Evolutionary conservation across 2,113 vertebrate species (phyloP).

Genomic region (Gnathonemus echidnorhynchus): DNA sequence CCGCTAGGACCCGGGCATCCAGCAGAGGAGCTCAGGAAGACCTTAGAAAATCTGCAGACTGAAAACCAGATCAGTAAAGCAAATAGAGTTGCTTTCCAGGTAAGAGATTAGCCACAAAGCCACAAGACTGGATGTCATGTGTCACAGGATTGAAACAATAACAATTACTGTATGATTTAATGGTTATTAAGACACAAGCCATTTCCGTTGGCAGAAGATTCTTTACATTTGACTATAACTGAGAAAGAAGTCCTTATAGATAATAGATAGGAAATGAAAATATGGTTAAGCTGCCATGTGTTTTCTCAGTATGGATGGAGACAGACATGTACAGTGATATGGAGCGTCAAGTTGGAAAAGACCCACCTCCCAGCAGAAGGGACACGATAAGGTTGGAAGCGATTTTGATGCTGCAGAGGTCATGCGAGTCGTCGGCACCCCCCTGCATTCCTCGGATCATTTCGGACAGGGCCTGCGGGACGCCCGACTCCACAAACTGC

Average conservation of each 20-base stretch:
- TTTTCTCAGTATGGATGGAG: neutral
- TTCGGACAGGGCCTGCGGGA: conserved; percentile 69
- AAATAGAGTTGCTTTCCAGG: neutral
- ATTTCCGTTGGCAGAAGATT: neutral
- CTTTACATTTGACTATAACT: neutral
- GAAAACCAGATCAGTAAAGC: neutral
- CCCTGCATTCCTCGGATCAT: conserved; percentile 69
- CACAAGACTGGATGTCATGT: neutral
- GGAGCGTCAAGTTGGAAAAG: neutral
- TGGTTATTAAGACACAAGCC: neutral
- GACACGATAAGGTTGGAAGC: conserved; percentile 79
- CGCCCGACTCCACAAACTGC: conserved; percentile 72
- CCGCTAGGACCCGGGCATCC: neutral
- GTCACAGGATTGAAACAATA: neutral
- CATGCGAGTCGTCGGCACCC: conserved; percentile 67
- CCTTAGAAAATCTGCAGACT: neutral
- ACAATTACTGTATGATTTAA: neutral
- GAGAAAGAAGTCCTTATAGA: neutral
- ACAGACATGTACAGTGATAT: neutral
- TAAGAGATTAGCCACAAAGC: neutral
- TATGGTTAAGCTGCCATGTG: neutral
- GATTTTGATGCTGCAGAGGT: conserved; percentile 75
- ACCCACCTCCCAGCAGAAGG: conserved; percentile 75
- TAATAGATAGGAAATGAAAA: neutral
- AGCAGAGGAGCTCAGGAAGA: neutral